Base-by-base conservation (phyloP, 2,113 vertebrate genomes). In the Rhynchopsitta pachyrhyncha region DNA sequence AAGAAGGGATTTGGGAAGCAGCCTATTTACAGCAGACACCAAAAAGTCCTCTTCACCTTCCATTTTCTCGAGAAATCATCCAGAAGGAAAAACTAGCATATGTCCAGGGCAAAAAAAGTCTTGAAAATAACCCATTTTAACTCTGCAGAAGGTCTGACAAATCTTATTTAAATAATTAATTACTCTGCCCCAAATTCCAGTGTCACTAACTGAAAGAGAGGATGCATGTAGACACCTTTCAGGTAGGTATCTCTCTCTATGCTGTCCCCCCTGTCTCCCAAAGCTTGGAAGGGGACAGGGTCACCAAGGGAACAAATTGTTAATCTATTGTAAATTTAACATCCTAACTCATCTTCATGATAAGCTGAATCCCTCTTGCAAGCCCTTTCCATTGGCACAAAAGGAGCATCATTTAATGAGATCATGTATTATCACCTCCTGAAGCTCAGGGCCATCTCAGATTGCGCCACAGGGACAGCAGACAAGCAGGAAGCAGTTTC, bases 321-420 rank as follows among this genome's bases (percentile, higher is more conserved):
- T 79, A 71, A 55, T 35, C 16, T 75, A 2, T 4, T 47, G 14
- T 41, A 57, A 74, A 86, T 6, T 75, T 81, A 52, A 75, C 15
- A 50, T 37, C 46, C 49, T 17, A 46, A 11, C 7, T 76, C 29
- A 44, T 69, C 13, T 62, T n/a, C 0, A 0, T 25, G 17, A 35
- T 24, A 49, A 71, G 11, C 4, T 82, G 31, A 91, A 63, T 50
- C 4, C 11, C 68, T 11, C 27, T 20, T 17, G 7, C 22, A 70
- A 89, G 25, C 31, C 10, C n/a, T 62, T 88, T 63, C 60, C 37
- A 29, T 7, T 63, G 60, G 22, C 47, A 75, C n/a, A 44, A 91
- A 92, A 79, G 14, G 6, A 83, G 17, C 5, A 31, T 69, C 4
- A 0, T 50, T 79, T 41, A 8, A 37, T 5, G 1, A 42, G 68